Base-by-base conservation (phyloP, 2,888 invertebrate species). In the Mythimna vitellina region DNA sequence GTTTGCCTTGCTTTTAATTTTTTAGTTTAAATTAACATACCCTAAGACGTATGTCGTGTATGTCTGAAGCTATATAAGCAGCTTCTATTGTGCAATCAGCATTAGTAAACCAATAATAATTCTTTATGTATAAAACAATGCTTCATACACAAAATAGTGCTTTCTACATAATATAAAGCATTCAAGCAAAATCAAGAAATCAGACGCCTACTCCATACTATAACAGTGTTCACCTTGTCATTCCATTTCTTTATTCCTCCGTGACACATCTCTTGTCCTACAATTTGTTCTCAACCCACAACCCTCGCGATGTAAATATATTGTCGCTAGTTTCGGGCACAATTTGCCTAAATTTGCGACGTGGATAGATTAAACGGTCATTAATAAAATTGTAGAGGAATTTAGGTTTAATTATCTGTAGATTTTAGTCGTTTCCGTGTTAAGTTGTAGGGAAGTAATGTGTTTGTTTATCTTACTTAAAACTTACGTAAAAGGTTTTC, bases 231-330 rank as follows among this genome's bases (percentile, higher is more conserved):
- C n/a, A 17, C 3, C 10, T 22, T 58, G n/a, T 14, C 51, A 67
- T 17, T 80, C 73, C 56, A 65, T 73, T 51, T 3, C 1, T 2
- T 65, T 3, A 56, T 17, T 38, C 1, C 10, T 82, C 79, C 12
- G 14, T 74, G 53, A 0, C 35, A 0, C 61, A 1, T 60, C 74
- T 67, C 64, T 68, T 82, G 83, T 70, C 76, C 78, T 67, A 75
- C 73, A 83, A 84, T 84, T 84, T 85, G 84, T 84, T 68, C 56
- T 56, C 67, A 71, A 74, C 81, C 84, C 84, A 74, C 84, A 83
- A 66, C 74, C 85, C 82, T 73, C 80, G 65, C 77, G 73, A 71
- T 83, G 73, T 78, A 78, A 82, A 84, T 82, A 84, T 76, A 85
- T 71, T 80, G 85, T 85, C 71, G 78, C 85, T 82, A 85, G 74